These are phyloP conservation scores for Enteromius treurensis DNA, from an alignment of 2,797 vertebrate genomes.

Conservation along the genomic window DNA sequence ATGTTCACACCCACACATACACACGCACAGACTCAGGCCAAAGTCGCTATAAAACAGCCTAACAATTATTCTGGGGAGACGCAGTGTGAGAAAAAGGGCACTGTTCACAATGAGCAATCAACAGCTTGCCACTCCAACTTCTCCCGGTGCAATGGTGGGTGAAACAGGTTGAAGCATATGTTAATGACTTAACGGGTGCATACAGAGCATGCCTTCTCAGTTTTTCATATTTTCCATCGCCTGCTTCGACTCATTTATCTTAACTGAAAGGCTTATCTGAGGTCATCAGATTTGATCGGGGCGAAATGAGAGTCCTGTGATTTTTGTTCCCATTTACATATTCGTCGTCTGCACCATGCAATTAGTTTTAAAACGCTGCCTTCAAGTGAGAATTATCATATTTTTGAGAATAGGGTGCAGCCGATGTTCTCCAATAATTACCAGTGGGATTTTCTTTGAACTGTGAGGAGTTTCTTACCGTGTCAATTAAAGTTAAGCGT, in stretches of 20 bases:
- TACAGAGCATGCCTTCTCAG: not conserved
- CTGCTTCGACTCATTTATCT: not conserved
- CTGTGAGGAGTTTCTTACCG: not conserved
- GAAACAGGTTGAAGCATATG: conserved; percentile 32
- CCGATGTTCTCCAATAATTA: not conserved
- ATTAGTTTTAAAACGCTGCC: conserved; percentile 7
- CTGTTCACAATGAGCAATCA: conserved; percentile 39
- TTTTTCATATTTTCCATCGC: not conserved
- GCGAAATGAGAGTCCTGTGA: not conserved
- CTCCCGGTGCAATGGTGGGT: conserved; percentile 7
- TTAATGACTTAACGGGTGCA: conserved; percentile 9
- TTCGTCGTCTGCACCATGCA: not conserved
- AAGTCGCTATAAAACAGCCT: conserved; percentile 19
- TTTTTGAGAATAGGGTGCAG: not conserved
- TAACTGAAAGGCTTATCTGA: not conserved
- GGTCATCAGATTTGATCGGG: not conserved
- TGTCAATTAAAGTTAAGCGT: not conserved
- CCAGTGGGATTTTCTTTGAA: not conserved
- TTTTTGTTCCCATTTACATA: conserved; percentile 3
- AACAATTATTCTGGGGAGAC: conserved; percentile 26
- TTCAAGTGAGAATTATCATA: conserved; percentile 7
- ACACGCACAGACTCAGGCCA: not conserved
- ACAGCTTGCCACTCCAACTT: conserved; percentile 40
- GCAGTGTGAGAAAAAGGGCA: conserved; percentile 36
- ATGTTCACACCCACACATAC: conserved; percentile 14